These are phyloP conservation scores for Geophilus truncorum DNA, from an alignment of 2,888 invertebrate genomes.

Conservation along the genomic window DNA sequence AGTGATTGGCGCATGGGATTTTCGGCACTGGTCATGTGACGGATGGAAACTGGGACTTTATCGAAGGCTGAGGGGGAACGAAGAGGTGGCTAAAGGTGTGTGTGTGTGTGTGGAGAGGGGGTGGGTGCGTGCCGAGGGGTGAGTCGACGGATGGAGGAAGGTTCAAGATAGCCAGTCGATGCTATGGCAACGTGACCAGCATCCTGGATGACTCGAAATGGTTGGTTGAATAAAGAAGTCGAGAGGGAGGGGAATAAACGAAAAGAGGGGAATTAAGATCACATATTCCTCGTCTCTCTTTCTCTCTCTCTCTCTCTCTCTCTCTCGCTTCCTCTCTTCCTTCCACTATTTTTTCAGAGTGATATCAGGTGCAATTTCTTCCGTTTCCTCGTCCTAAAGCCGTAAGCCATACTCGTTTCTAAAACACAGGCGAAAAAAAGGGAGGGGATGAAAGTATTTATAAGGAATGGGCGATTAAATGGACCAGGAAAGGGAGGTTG, in stretches of 20 bases:
- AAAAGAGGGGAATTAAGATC: neutral
- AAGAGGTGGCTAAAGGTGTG: too few species aligned
- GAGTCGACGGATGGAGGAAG: neutral
- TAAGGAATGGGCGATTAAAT: conserved; percentile 13
- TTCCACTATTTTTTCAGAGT: neutral
- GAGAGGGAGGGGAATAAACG: neutral
- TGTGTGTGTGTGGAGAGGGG: too few species aligned
- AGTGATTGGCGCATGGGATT: conserved; percentile 20
- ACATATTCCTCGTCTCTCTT: neutral
- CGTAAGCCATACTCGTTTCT: neutral
- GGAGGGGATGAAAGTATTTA: conserved; percentile 20
- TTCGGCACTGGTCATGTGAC: conserved; percentile 1
- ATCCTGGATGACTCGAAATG: conserved; percentile 5
- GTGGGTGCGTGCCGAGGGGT: too few species aligned
- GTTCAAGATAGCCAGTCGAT: neutral
- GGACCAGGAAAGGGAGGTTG: neutral
- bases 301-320: neutral
- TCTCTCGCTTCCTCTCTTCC: neutral
- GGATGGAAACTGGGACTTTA: neutral
- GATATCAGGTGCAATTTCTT: neutral
- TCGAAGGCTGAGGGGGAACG: neutral
- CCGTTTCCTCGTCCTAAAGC: neutral
- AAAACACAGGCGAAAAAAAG: neutral
- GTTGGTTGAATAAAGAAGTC: conserved; percentile 1
- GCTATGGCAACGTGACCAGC: neutral